Conservation (phyloP, 2,888 invertebrate genomes). For the Torymus texanus region DNA sequence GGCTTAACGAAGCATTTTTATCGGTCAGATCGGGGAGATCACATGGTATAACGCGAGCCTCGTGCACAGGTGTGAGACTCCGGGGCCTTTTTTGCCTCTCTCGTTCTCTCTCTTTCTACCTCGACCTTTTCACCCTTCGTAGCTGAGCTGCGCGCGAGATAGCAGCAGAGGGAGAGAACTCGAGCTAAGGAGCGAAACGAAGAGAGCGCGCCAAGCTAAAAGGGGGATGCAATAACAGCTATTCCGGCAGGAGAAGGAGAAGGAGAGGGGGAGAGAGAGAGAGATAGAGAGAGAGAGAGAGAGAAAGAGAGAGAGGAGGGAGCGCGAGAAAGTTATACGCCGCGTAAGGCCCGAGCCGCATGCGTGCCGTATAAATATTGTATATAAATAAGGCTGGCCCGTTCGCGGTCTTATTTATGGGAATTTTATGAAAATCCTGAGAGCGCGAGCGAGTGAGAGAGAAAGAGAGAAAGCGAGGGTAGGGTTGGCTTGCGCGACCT, state of each 20-base stretch:
- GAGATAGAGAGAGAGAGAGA: slow-evolving; percentile 21
- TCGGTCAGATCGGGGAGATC: slow-evolving; percentile 55
- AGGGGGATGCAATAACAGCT: slow-evolving; percentile 18
- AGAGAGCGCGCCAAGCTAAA: slow-evolving; percentile 22
- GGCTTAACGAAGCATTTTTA: slow-evolving; percentile 58
- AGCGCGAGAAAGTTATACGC: slow-evolving; percentile 49
- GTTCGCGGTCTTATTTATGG: slow-evolving; percentile 67
- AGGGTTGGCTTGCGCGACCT: slow-evolving; percentile 54
- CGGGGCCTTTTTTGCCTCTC: slow-evolving; percentile 33
- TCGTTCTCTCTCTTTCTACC: slow-evolving; percentile 23
- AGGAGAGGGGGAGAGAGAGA: slow-evolving; percentile 35
- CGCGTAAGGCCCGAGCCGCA: slow-evolving; percentile 60
- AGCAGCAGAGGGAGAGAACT: slow-evolving; percentile 27
- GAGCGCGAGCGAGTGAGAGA: slow-evolving; percentile 32
- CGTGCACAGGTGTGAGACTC: slow-evolving; percentile 55
- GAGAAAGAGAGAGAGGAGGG: slow-evolving; percentile 31
- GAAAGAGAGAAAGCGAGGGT: slow-evolving; percentile 38
- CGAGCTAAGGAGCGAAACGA: slow-evolving; percentile 31
- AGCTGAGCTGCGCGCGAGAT: slow-evolving; percentile 43
- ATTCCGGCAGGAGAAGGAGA: slow-evolving; percentile 1
- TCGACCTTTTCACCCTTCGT: slow-evolving; percentile 57
- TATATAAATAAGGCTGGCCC: slow-evolving; percentile 69
- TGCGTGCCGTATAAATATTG: slow-evolving; percentile 72
- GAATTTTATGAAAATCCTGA: slow-evolving; percentile 70
- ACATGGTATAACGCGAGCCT: slow-evolving; percentile 41